A percentile compares a stretch with the other conserved stretches of the same genome.
Conservation (phyloP, 2,113 vertebrate species). For the Setophaga kirtlandii region DNA sequence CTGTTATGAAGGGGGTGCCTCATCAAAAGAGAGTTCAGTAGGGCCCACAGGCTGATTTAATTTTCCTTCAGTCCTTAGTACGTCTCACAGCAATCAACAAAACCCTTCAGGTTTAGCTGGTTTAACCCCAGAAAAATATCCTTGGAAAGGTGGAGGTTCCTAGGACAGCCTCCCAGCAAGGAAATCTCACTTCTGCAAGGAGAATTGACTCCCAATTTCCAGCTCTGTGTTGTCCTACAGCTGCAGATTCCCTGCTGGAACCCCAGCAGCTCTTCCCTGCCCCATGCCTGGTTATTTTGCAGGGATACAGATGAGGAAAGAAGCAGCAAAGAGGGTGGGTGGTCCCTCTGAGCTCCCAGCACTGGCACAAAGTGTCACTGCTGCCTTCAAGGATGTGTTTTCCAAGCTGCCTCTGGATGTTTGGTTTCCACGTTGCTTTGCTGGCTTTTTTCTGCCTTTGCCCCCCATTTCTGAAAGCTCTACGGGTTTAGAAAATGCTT, state of each 20-base stretch:
- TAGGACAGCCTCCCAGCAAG: background rate
- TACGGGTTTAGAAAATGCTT: background rate
- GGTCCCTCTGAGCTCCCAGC: background rate
- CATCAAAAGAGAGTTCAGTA: slow-evolving; percentile 37
- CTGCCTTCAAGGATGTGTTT: background rate
- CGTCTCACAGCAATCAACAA: slow-evolving; percentile 56
- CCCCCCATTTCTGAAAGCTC: background rate
- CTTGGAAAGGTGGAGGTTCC: slow-evolving; percentile 35
- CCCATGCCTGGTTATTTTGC: background rate
- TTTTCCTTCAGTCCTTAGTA: slow-evolving; percentile 56
- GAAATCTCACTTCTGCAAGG: slow-evolving; percentile 31
- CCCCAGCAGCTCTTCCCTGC: background rate
- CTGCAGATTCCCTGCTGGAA: slow-evolving; percentile 32
- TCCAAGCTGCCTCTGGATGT: background rate
- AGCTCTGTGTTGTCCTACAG: slow-evolving; percentile 31
- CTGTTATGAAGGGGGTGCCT: slow-evolving; percentile 77
- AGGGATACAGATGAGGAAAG: background rate
- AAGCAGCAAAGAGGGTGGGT: background rate
- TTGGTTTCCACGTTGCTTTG: rapidly evolving
- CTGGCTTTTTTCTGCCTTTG: background rate
- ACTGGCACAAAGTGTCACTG: background rate
- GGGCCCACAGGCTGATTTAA: slow-evolving; percentile 24
- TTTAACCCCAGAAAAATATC: slow-evolving; percentile 45
- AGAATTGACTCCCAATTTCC: slow-evolving; percentile 26
- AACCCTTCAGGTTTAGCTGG: slow-evolving; percentile 54